Evolutionary conservation across 2,888 invertebrate genomes (phyloP), one percentile per base, ranked within the genome.

Genomic region (Malachius bipustulatus): DNA sequence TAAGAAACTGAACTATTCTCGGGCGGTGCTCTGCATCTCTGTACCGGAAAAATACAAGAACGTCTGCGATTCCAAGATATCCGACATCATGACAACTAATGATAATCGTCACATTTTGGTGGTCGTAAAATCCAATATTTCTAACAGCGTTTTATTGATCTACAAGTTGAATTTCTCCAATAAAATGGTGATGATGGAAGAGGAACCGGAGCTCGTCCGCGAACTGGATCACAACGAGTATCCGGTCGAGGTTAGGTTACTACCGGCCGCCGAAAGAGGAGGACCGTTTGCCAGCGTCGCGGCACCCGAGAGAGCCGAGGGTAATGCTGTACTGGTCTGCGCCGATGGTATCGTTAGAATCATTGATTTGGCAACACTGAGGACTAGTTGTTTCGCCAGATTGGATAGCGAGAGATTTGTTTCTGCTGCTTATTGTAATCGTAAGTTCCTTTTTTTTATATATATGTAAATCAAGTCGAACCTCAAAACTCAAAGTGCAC

Each of bases 361-460:
- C 30, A 67, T 85, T 38, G 75, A 79, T 24, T 58, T 88, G 27
- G 67, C 72, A n/a, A 77, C 77, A 33, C 70, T 89, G 44, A 73
- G 71, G 44, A 69, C 73, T 3, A 61, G 82, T 4, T 76, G 79
- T 1, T 73, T 75, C 41, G 80, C 82, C 15, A 69, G 70, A 45
- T 70, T 79, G 24, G 75, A 77, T 1, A 71, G 72, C 26, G 74
- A 76, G 29, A 76, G 74, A 51, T 88, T 89, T 54, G 74, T 84
- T 9, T 83, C 88, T 0, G 82, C 82, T 2, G 79, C 81, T 1
- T 90, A 84, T 59, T 90, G 90, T 58, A 81, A 83, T 38, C 87
- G 88, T 65, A 63, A 67, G 70, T 66, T n/a, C n/a, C n/a, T n/a
- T n/a, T n/a, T n/a, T n/a, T n/a, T n/a, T n/a, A n/a, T n/a, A n/a